A percentile compares a stretch with the other conserved stretches of the same genome.
Evolutionary conservation across 2,113 vertebrate species (phyloP).

Genomic region (Octodon degus): DNA sequence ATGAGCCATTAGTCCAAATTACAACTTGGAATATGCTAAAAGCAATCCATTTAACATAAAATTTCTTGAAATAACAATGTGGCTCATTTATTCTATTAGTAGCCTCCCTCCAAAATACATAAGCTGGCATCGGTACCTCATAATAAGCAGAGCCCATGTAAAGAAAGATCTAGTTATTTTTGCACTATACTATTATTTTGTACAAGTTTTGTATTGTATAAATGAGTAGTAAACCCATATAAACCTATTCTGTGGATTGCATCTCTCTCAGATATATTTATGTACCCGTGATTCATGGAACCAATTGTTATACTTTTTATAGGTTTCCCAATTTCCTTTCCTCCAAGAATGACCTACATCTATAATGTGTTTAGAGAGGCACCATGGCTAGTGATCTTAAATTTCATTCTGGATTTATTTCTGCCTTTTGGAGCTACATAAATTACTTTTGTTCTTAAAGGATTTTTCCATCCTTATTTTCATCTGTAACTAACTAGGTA

Average conservation of each 20-base stretch:
- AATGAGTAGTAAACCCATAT: neutral
- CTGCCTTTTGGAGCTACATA: neutral
- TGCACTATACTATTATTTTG: neutral
- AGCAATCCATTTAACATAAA: conserved; percentile 32
- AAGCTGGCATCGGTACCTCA: neutral
- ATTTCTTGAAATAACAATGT: neutral
- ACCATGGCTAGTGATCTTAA: neutral
- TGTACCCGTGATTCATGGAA: neutral
- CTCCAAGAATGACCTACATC: neutral
- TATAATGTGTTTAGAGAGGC: neutral
- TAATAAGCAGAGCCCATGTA: neutral
- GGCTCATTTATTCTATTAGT: neutral
- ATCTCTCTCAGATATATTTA: neutral
- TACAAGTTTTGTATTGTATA: neutral
- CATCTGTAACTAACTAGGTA: neutral
- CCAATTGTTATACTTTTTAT: neutral
- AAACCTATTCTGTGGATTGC: neutral
- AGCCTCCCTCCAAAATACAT: neutral
- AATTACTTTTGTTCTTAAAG: neutral
- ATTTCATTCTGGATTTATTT: conserved; percentile 11
- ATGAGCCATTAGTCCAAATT: neutral
- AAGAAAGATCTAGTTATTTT: neutral
- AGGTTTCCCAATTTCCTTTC: neutral
- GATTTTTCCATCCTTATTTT: neutral
- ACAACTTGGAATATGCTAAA: neutral